Percentiles rank a stretch among this genome's conserved stretches.
Evolutionary conservation across 2,797 vertebrate genomes (phyloP).

Genomic region (Sparus aurata): DNA sequence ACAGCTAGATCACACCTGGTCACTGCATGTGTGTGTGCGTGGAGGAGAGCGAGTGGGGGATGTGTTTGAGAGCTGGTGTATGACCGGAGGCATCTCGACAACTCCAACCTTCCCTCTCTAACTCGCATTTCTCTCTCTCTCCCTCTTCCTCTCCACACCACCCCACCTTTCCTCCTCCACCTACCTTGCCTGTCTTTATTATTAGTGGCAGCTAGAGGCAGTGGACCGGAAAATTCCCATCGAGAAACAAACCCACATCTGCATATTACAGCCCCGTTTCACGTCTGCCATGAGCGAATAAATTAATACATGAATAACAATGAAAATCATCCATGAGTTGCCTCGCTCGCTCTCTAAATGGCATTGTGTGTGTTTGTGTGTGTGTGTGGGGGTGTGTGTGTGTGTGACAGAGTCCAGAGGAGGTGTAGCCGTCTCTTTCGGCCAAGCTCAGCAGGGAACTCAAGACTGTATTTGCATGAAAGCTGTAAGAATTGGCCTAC

Average conservation of each 20-base stretch:
- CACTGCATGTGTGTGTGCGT: slow-evolving; percentile 44
- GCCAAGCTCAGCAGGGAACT: slow-evolving; percentile 23
- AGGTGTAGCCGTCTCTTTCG: slow-evolving; percentile 41
- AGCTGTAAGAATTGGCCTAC: slow-evolving; percentile 38
- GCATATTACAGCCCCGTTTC: slow-evolving; percentile 85
- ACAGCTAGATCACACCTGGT: slow-evolving; percentile 76
- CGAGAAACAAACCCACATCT: slow-evolving; percentile 86
- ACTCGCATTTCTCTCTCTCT: slow-evolving; percentile 34
- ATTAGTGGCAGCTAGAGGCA: slow-evolving; percentile 85
- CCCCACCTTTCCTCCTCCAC: slow-evolving; percentile 31
- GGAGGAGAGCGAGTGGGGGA: slow-evolving; percentile 16
- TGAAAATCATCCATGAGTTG: slow-evolving; percentile 79
- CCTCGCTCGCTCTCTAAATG: slow-evolving; percentile 73
- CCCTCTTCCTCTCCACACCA: neutral
- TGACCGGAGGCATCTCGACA: slow-evolving; percentile 75
- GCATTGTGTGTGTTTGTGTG: slow-evolving; percentile 47
- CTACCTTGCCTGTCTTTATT: slow-evolving; percentile 81
- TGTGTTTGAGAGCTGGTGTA: slow-evolving; percentile 52
- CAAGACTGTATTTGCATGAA: slow-evolving; percentile 63
- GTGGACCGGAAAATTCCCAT: slow-evolving; percentile 85
- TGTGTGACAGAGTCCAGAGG: slow-evolving; percentile 29
- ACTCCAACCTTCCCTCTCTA: slow-evolving; percentile 52
- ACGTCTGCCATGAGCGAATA: slow-evolving; percentile 82
- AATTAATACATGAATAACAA: slow-evolving; percentile 90
- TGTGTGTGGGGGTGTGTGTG: slow-evolving; percentile 23